Evolutionary conservation across 2,888 invertebrate species (phyloP).

Genomic region (Habrosyne pyritoides): DNA sequence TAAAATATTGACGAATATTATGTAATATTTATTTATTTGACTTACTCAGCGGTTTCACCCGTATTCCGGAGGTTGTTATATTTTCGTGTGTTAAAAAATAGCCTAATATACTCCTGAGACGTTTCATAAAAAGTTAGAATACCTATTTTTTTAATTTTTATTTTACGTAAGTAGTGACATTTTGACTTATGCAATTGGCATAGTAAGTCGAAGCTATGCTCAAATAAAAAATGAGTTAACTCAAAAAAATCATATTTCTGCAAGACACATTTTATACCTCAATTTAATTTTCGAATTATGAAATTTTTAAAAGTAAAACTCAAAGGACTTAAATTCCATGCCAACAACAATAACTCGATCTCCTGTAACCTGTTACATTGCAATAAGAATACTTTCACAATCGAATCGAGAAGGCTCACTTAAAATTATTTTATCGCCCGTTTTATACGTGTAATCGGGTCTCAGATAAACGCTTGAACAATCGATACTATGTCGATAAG

Average conservation of each 20-base stretch:
- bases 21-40: no score
- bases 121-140: neutral
- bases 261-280: neutral
- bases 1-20: no score
- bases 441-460: neutral
- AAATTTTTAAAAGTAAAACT: neutral
- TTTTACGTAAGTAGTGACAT: neutral
- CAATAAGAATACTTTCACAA: constrained; percentile 1
- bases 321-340: neutral
- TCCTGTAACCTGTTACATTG: neutral
- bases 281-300: neutral
- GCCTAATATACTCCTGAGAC: no score
- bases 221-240: neutral
- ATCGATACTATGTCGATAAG: constrained; percentile 1
- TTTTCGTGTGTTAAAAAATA: no score
- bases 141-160: neutral
- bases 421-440: constrained; percentile 6
- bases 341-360: neutral
- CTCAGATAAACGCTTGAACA: neutral
- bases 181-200: neutral
- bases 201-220: neutral
- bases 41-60: no score
- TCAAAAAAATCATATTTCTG: neutral
- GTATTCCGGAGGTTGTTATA: no score
- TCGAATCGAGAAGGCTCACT: constrained; percentile 1